Conservation (phyloP, 2,797 vertebrate genomes). For the Linurgus olivaceus region DNA sequence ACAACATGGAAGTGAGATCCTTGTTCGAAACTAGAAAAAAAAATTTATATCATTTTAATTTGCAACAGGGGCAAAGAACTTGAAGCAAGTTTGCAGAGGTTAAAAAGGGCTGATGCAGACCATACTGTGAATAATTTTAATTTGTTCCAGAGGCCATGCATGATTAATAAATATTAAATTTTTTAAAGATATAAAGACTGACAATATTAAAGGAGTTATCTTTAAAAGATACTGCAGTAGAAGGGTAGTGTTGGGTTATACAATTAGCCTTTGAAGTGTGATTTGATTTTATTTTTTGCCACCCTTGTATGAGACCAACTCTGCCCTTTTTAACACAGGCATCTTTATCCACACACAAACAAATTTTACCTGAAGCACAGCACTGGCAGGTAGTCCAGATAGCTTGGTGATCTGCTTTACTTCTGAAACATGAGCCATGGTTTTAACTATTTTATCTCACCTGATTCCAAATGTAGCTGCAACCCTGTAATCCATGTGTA, state of each 20-base stretch:
- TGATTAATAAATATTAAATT: background rate
- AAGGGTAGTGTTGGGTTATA: background rate
- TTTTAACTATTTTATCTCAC: background rate
- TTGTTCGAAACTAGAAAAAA: background rate
- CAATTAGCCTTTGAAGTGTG: background rate
- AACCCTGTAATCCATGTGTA: background rate
- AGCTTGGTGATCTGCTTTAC: background rate
- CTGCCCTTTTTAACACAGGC: background rate
- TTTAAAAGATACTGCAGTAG: background rate
- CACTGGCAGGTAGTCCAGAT: background rate
- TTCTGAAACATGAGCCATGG: background rate
- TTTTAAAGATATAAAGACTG: background rate
- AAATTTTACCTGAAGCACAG: background rate
- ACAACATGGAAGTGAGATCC: background rate
- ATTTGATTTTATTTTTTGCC: background rate
- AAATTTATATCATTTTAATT: background rate
- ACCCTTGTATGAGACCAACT: background rate
- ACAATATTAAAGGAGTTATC: background rate
- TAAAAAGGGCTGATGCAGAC: background rate
- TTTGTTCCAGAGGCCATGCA: background rate
- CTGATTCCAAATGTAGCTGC: background rate
- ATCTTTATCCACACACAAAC: background rate
- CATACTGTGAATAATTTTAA: background rate
- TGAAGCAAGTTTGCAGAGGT: background rate
- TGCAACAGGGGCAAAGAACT: background rate